phyloP scores from a whole-genome alignment of 2,888 invertebrate genomes.

The Lepidocyrtoides sp. region DNA sequence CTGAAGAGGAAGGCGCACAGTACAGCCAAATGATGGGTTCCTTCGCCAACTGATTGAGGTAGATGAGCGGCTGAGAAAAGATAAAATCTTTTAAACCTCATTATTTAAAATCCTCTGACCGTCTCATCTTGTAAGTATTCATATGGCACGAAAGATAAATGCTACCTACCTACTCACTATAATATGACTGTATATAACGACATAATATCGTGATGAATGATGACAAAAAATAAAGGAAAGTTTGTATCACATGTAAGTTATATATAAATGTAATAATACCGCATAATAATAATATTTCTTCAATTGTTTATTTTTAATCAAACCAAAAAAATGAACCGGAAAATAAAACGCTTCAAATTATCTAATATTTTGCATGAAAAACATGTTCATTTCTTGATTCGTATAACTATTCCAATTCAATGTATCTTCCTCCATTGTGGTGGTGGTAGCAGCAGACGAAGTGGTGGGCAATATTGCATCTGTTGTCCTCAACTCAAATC shows the following conservation, averaged over 20 bases:
- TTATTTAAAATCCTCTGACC: neutral
- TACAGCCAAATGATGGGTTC: conserved; percentile 87
- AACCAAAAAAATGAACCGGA: no score
- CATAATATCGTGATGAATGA: no score
- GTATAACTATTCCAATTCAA: neutral
- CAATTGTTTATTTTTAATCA: neutral
- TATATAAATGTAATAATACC: no score
- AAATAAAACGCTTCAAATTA: neutral
- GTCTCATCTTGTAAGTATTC: no score
- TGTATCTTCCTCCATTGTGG: neutral
- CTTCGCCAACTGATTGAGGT: conserved; percentile 74
- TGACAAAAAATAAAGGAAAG: no score
- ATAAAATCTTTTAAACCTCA: conserved; percentile 6
- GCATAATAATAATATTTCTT: no score
- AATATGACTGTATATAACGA: no score
- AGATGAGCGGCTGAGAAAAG: conserved; percentile 69
- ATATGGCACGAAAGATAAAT: no score
- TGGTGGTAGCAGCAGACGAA: no score
- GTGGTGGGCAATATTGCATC: neutral
- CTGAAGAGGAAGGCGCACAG: conserved; percentile 86
- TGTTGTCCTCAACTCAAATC: neutral
- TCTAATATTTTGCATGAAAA: neutral
- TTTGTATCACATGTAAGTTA: no score
- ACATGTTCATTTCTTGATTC: neutral
- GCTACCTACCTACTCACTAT: neutral